Evolutionary conservation across 2,797 vertebrate genomes (phyloP).

Genomic region (Nannoperca obscura): DNA sequence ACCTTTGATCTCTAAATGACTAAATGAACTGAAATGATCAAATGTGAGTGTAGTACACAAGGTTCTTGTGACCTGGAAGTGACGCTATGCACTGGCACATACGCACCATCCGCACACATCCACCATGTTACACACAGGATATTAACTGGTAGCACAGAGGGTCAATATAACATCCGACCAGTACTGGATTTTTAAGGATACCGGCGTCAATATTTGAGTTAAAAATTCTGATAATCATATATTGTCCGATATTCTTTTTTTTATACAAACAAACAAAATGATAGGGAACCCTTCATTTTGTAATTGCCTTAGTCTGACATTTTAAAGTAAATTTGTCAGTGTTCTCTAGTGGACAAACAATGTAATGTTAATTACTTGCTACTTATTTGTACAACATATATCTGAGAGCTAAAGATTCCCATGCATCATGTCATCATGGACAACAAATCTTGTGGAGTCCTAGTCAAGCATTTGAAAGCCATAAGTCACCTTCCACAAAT

Average conservation of each 20-base stretch:
- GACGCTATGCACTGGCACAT: background rate
- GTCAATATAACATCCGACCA: background rate
- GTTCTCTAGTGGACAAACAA: background rate
- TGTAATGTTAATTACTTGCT: background rate
- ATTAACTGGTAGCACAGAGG: conserved; percentile 10
- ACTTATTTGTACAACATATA: background rate
- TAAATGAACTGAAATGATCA: conserved; percentile 64
- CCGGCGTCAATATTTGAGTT: rapidly evolving
- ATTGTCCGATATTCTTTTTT: background rate
- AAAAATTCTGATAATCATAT: background rate
- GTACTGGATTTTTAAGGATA: background rate
- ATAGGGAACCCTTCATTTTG: background rate
- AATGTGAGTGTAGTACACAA: conserved; percentile 49
- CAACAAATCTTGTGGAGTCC: background rate
- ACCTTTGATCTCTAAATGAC: conserved; percentile 70
- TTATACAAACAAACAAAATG: background rate
- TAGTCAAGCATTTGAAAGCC: conserved; percentile 30
- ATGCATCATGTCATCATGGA: background rate
- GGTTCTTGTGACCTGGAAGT: conserved; percentile 43
- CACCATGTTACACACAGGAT: conserved; percentile 11
- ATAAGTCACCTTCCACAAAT: conserved; percentile 10
- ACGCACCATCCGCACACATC: background rate
- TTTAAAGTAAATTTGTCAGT: background rate
- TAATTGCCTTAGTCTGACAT: background rate
- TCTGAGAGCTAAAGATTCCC: background rate